Evolutionary conservation across 2,797 vertebrate genomes (phyloP).

Genomic region (Pipistrellus nathusii): DNA sequence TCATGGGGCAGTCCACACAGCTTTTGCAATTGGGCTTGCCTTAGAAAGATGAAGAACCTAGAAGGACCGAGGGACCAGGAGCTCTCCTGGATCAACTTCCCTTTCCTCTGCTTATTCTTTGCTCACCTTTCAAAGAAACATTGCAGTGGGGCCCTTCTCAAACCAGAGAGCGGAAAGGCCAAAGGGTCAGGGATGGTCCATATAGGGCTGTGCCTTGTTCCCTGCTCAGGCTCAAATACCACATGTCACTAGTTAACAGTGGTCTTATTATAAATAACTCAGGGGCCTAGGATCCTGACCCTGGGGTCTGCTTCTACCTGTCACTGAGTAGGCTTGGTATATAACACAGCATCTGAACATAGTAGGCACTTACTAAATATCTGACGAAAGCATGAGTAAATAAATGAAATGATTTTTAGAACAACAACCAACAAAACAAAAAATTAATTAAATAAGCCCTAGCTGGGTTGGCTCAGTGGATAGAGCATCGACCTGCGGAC

Average conservation of each 20-base stretch:
- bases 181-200: neutral
- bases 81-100: neutral
- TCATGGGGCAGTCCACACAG: neutral
- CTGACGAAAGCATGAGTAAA: neutral
- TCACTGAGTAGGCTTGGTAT: neutral
- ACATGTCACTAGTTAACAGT: neutral
- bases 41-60: neutral
- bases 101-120: neutral
- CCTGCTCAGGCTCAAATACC: neutral
- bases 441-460: no score
- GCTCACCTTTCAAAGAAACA: neutral
- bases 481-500: no score
- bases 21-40: neutral
- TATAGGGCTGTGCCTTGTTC: neutral
- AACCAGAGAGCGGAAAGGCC: neutral
- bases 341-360: neutral
- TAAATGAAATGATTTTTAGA: neutral
- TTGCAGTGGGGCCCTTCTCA: neutral
- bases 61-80: neutral
- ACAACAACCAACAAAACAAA: no score
- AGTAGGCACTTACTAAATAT: neutral
- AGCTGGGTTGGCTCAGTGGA: no score
- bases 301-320: neutral
- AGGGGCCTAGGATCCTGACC: no score
- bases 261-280: neutral